Evolutionary conservation across 2,888 invertebrate genomes (phyloP).

Genomic region (Parapristionchus giblindavisi): DNA sequence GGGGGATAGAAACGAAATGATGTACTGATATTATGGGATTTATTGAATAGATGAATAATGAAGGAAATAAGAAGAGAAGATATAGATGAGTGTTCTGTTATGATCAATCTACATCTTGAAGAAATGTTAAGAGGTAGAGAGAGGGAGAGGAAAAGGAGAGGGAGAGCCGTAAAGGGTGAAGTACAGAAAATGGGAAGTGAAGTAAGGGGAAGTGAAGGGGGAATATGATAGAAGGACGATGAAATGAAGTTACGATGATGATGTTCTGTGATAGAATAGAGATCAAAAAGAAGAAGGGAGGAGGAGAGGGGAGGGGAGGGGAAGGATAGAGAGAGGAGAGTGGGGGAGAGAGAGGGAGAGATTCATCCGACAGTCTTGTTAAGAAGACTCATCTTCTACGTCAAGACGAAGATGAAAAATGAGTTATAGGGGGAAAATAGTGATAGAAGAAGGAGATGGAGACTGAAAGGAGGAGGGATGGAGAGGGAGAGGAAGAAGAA

Average conservation of each 20-base stretch:
- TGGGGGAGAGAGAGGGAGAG: background rate
- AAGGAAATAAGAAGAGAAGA: background rate
- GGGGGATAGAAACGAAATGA: conserved; percentile 8
- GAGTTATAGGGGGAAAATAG: too few species aligned
- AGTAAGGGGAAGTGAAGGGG: background rate
- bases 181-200: background rate
- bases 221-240: background rate
- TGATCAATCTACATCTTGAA: background rate
- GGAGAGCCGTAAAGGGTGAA: background rate
- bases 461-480: conserved; percentile 1
- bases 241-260: background rate
- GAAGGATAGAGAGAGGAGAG: background rate
- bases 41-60: background rate
- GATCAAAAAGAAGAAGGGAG: background rate
- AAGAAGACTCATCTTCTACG: too few species aligned
- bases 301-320: background rate
- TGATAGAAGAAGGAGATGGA: too few species aligned
- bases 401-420: too few species aligned
- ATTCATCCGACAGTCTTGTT: background rate
- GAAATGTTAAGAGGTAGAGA: conserved; percentile 1
- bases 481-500: background rate
- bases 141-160: conserved; percentile 6
- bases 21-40: conserved; percentile 11
- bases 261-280: background rate
- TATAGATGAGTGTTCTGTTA: background rate